A percentile compares a stretch with the other conserved stretches of the same genome.
phyloP scores from a whole-genome alignment of 2,113 vertebrate genomes.

The Cochlearius cochlearius region DNA sequence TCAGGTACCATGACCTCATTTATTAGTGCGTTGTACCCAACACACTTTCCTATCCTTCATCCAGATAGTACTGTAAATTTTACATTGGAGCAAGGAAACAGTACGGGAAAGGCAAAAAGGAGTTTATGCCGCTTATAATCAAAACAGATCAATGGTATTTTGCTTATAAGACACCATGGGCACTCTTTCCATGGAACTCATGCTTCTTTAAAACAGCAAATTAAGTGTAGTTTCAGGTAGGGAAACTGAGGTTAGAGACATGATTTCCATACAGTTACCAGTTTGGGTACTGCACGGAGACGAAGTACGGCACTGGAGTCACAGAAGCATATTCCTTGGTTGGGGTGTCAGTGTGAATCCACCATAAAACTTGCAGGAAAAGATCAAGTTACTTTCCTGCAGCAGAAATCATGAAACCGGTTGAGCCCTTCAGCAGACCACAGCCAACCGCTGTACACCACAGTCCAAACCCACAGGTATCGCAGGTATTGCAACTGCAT shows the following conservation, averaged over 20 bases:
- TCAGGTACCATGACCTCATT: background rate
- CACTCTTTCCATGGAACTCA: background rate
- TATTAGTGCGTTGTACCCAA: background rate
- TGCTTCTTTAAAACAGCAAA: background rate
- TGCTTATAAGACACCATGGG: background rate
- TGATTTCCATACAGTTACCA: background rate
- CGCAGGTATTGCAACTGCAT: background rate
- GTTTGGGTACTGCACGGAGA: background rate
- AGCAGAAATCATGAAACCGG: background rate
- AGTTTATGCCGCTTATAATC: background rate
- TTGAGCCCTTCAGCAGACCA: background rate
- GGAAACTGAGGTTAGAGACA: background rate
- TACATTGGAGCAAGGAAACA: background rate
- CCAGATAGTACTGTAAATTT: background rate
- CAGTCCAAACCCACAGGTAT: accelerated
- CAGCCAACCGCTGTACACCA: background rate
- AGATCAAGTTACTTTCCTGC: background rate
- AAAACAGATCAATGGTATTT: background rate
- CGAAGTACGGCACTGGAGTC: background rate
- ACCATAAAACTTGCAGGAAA: background rate
- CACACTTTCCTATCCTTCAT: background rate
- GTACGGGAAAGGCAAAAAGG: background rate
- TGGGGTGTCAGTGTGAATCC: background rate
- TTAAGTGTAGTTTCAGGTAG: background rate
- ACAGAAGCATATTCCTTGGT: background rate